Evolutionary conservation across 2,797 vertebrate genomes (phyloP).

Genomic region (Dendrocincla fuliginosa): DNA sequence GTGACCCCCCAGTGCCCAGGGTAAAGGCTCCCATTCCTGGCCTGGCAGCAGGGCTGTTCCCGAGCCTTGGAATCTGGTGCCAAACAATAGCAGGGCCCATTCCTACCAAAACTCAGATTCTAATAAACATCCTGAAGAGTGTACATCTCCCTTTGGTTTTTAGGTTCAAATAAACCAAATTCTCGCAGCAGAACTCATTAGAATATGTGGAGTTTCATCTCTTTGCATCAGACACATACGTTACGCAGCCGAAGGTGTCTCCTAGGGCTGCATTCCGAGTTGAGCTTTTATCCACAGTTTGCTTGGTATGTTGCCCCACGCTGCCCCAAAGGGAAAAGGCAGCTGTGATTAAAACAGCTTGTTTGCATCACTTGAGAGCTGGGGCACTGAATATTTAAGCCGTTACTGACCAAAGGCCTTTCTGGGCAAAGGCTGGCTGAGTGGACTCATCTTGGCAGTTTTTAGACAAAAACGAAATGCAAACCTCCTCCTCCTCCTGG

Average conservation of each 20-base stretch:
- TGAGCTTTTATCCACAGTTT: neutral
- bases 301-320: neutral
- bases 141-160: neutral
- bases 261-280: neutral
- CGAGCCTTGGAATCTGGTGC: neutral
- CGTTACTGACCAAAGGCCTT: neutral
- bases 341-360: neutral
- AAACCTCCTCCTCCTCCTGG: neutral
- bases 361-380: neutral
- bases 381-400: neutral
- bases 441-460: neutral
- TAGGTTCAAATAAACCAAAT: conserved; percentile 2
- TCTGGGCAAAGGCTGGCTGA: neutral
- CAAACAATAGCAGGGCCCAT: neutral
- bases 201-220: neutral
- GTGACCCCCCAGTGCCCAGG: neutral
- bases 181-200: neutral
- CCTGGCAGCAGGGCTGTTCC: neutral
- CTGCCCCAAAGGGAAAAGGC: neutral
- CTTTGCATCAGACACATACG: neutral
- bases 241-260: neutral
- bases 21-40: neutral
- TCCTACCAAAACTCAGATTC: neutral
- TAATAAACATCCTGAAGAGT: accelerated
- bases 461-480: neutral